phyloP scores from a whole-genome alignment of 1,140 invertebrate genomes.

The Bombus vancouverensis region DNA sequence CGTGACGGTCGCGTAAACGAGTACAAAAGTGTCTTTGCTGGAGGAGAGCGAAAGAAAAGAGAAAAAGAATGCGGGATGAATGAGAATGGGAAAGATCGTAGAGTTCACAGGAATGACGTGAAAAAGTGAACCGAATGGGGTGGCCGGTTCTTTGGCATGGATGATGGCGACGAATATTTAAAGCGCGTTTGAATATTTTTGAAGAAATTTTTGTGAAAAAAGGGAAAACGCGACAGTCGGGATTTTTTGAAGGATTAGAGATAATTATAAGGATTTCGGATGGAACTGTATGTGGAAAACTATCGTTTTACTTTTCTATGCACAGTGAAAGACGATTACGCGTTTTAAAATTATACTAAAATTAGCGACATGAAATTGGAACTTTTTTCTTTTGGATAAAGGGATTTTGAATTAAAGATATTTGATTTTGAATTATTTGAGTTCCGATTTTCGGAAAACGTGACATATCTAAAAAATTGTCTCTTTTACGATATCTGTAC shows the following conservation, averaged over 20 bases:
- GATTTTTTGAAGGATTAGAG: neutral
- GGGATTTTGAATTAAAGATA: no score
- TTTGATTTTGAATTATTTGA: no score
- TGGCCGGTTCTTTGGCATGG: neutral
- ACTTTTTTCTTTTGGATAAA: no score
- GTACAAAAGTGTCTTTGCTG: constrained; percentile 9
- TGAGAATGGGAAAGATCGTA: neutral
- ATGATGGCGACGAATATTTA: neutral
- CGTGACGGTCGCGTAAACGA: constrained; percentile 5
- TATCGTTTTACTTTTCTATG: no score
- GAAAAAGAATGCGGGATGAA: neutral
- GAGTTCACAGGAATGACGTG: neutral
- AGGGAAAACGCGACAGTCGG: neutral
- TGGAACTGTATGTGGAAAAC: neutral
- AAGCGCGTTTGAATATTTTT: neutral
- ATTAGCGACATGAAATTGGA: neutral
- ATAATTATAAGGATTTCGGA: neutral
- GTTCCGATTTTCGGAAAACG: no score
- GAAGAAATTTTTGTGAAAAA: neutral
- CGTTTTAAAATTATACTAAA: neutral
- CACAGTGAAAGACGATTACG: neutral
- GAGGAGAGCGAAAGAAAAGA: neutral
- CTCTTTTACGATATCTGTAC: no score
- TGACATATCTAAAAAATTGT: no score
- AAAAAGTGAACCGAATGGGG: neutral